Conservation (phyloP, 1,140 invertebrate species). For the Anoplophora glabripennis region DNA sequence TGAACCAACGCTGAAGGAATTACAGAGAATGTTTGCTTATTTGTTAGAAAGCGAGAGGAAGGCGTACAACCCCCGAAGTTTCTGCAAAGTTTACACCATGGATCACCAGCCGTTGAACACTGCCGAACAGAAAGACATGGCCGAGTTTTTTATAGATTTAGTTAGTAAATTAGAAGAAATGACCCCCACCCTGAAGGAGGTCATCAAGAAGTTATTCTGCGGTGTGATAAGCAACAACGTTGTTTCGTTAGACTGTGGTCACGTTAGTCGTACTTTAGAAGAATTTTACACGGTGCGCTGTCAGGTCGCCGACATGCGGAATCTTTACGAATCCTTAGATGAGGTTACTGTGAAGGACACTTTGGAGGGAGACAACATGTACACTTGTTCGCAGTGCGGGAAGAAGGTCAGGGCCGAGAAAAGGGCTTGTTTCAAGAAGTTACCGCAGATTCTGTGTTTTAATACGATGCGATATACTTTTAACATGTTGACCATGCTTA, state of each 20-base stretch:
- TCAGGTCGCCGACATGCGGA: constrained; percentile 94
- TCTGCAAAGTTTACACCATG: constrained; percentile 96
- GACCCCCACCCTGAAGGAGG: constrained; percentile 83
- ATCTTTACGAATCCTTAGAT: constrained; percentile 90
- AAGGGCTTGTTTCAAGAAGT: constrained; percentile 89
- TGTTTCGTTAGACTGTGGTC: constrained; percentile 89
- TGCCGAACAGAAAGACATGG: constrained; percentile 97
- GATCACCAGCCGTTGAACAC: constrained; percentile 93
- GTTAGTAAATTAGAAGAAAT: constrained; percentile 95
- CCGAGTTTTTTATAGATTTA: constrained; percentile 95
- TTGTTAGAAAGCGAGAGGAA: constrained; percentile 90
- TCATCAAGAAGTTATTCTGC: constrained; percentile 90
- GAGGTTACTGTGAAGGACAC: constrained; percentile 96
- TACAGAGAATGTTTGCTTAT: constrained; percentile 95
- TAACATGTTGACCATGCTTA: constrained; percentile 96
- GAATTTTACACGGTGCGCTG: constrained; percentile 91
- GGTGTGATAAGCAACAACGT: constrained; percentile 93
- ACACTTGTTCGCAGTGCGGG: constrained; percentile 92
- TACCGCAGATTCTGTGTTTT: constrained; percentile 91
- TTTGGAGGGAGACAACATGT: constrained; percentile 95
- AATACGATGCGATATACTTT: constrained; percentile 98
- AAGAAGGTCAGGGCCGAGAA: constrained; percentile 94
- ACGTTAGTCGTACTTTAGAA: constrained; percentile 89
- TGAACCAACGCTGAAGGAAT: constrained; percentile 76
- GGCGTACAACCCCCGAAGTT: constrained; percentile 91